A percentile compares a stretch with the other conserved stretches of the same genome.
phyloP scores from a whole-genome alignment of 2,113 vertebrate species.

The Nesoenas mayeri region DNA sequence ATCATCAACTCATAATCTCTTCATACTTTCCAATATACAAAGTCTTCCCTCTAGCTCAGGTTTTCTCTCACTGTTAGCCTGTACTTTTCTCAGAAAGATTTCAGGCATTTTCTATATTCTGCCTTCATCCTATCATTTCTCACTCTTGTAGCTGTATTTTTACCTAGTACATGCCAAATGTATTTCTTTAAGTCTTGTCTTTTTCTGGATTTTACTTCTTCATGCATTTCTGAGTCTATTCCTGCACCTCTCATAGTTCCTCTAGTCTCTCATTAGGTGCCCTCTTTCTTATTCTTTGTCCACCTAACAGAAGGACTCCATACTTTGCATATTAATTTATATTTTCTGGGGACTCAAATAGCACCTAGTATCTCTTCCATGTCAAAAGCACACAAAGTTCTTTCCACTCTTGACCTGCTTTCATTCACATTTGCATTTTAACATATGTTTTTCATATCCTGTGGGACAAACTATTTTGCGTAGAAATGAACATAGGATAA shows the following conservation, averaged over 20 bases:
- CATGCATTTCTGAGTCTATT: not conserved
- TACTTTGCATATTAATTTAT: not conserved
- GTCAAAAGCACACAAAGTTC: not conserved
- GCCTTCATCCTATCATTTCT: not conserved
- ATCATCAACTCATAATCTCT: not conserved
- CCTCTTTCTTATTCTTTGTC: not conserved
- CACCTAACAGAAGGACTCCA: not conserved
- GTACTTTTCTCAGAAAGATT: not conserved
- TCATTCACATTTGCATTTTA: not conserved
- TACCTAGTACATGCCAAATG: not conserved
- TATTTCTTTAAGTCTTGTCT: not conserved
- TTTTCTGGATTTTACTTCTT: not conserved
- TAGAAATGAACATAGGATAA: not conserved
- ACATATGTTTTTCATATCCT: not conserved
- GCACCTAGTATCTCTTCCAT: not conserved
- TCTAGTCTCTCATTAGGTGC: not conserved
- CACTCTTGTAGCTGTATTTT: not conserved
- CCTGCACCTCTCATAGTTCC: not conserved
- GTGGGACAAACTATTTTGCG: not conserved
- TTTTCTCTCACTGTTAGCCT: not conserved
- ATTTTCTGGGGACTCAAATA: not conserved
- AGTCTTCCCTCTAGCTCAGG: not conserved
- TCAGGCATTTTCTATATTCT: not conserved
- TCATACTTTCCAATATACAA: not conserved
- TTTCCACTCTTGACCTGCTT: not conserved